Conservation (phyloP, 2,113 vertebrate species). For the Pandion haliaetus region DNA sequence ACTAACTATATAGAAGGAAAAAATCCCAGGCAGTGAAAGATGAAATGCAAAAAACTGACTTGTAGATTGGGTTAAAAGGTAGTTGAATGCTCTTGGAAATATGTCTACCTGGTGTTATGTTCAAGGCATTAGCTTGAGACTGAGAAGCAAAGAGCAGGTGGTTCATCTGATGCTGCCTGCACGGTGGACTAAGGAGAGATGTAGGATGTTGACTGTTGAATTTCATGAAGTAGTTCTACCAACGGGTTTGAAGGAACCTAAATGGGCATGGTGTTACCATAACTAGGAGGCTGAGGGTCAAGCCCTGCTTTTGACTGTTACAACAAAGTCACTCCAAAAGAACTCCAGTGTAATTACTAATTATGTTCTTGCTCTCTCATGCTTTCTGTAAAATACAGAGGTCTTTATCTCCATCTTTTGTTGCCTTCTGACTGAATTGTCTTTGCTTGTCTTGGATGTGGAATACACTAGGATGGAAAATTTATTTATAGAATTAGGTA, state of each 20-base stretch:
- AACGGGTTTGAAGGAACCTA: neutral
- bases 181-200: neutral
- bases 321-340: neutral
- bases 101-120: neutral
- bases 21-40: neutral
- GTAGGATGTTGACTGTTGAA: neutral
- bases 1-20: neutral
- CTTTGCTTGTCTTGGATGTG: neutral
- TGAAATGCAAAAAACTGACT: neutral
- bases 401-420: neutral
- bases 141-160: neutral
- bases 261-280: neutral
- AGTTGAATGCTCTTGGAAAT: neutral
- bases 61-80: neutral
- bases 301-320: neutral
- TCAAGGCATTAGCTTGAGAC: neutral
- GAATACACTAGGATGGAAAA: neutral
- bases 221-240: neutral
- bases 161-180: neutral
- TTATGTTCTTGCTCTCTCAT: neutral
- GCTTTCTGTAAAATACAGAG: neutral
- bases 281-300: neutral
- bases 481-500: neutral
- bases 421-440: neutral
- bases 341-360: neutral